Evolutionary conservation across 2,797 vertebrate species (phyloP).

Genomic region (Nannoperca obscura): DNA sequence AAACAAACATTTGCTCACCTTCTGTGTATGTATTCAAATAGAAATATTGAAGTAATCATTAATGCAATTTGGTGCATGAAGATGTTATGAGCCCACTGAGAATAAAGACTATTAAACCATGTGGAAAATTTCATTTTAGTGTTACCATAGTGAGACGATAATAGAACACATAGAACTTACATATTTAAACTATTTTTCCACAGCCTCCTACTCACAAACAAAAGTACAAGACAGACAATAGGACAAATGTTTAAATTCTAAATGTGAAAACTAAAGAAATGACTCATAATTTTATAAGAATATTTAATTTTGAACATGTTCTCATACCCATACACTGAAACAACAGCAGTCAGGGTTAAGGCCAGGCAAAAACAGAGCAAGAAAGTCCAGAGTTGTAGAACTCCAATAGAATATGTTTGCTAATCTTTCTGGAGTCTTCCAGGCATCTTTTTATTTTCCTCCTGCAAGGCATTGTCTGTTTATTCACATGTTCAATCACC

Average conservation of each 20-base stretch:
- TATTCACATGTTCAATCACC: slow-evolving; percentile 1
- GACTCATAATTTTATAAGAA: neutral
- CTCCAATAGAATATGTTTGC: neutral
- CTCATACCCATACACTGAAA: slow-evolving; percentile 13
- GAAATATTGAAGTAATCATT: neutral
- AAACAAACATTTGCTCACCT: neutral
- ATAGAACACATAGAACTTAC: slow-evolving; percentile 7
- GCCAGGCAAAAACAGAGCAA: slow-evolving; percentile 11
- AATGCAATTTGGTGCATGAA: no score
- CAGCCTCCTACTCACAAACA: neutral
- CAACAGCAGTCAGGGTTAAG: slow-evolving; percentile 23
- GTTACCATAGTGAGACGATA: neutral
- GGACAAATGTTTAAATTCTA: neutral
- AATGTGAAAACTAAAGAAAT: neutral
- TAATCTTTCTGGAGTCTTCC: slow-evolving; percentile 5
- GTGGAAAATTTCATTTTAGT: slow-evolving; percentile 30
- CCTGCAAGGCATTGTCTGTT: neutral
- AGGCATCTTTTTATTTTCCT: no score
- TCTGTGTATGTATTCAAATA: neutral
- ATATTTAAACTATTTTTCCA: slow-evolving; percentile 30
- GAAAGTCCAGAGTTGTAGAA: slow-evolving; percentile 16
- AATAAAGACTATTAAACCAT: slow-evolving; percentile 7
- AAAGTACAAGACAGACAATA: slow-evolving; percentile 5
- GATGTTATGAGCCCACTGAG: neutral
- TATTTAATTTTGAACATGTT: slow-evolving; percentile 30